Conservation (phyloP, 2,113 vertebrate genomes). For the Probosciger aterrimus region DNA sequence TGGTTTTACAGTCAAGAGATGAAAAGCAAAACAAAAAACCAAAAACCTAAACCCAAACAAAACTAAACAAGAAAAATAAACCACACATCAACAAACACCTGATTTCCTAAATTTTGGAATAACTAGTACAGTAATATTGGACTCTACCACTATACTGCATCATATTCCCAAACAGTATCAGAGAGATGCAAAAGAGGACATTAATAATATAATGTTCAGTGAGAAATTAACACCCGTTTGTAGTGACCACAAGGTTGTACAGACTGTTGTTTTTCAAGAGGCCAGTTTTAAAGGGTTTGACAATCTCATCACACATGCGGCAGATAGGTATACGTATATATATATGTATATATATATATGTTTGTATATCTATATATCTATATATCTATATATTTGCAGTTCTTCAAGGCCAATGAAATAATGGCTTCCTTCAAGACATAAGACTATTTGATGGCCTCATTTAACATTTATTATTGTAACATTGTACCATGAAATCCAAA, state of each 20-base stretch:
- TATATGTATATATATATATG: too few relatives aligned
- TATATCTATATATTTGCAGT: background rate
- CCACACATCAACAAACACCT: background rate
- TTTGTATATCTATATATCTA: too few relatives aligned
- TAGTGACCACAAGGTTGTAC: background rate
- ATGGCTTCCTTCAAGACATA: background rate
- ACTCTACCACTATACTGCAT: background rate
- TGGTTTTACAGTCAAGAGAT: background rate
- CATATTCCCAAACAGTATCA: background rate
- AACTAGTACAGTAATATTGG: background rate
- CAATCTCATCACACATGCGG: fast-evolving
- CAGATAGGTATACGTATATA: background rate
- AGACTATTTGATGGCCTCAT: background rate
- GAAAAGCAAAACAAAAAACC: background rate
- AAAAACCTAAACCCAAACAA: background rate
- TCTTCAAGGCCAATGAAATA: background rate
- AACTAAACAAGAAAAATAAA: background rate
- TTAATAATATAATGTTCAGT: background rate
- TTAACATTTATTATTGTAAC: background rate
- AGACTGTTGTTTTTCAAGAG: background rate
- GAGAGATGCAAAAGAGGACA: background rate
- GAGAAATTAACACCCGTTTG: background rate
- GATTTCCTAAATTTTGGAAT: background rate
- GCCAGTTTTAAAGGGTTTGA: background rate
- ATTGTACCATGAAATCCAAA: background rate